Conservation (phyloP, 1,140 invertebrate species). For the Schmidtea mediterranea region DNA sequence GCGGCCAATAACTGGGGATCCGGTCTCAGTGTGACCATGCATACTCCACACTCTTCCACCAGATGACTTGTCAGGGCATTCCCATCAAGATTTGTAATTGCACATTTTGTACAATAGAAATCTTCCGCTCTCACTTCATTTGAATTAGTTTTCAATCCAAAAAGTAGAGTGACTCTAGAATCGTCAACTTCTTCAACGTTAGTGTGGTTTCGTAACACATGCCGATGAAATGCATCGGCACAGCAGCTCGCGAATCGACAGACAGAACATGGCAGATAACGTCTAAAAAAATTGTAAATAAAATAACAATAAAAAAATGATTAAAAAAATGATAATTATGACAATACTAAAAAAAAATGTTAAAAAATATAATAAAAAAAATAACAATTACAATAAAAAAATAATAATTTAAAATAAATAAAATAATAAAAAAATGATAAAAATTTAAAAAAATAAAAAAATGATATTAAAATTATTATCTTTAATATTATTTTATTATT, state of each 20-base stretch:
- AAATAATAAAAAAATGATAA: too few relatives aligned
- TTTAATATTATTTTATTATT: too few relatives aligned
- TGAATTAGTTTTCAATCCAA: neutral
- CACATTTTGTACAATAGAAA: neutral
- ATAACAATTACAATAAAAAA: too few relatives aligned
- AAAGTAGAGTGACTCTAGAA: neutral
- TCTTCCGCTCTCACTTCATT: neutral
- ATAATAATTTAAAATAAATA: too few relatives aligned
- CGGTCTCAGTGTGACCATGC: neutral
- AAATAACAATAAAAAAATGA: too few relatives aligned
- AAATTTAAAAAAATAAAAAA: too few relatives aligned
- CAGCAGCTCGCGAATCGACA: constrained; percentile 2
- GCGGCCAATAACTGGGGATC: neutral
- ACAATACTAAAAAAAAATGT: too few relatives aligned
- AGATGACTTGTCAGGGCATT: neutral
- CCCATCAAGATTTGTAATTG: neutral
- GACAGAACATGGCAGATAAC: constrained; percentile 1
- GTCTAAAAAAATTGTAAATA: neutral
- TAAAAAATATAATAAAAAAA: too few relatives aligned
- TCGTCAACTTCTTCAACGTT: neutral
- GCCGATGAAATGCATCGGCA: constrained; percentile 1
- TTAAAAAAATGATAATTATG: too few relatives aligned
- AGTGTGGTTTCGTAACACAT: neutral
- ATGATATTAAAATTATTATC: too few relatives aligned
- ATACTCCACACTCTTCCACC: neutral